Evolutionary conservation across 2,888 invertebrate genomes (phyloP).

Genomic region (Allygus modestus): DNA sequence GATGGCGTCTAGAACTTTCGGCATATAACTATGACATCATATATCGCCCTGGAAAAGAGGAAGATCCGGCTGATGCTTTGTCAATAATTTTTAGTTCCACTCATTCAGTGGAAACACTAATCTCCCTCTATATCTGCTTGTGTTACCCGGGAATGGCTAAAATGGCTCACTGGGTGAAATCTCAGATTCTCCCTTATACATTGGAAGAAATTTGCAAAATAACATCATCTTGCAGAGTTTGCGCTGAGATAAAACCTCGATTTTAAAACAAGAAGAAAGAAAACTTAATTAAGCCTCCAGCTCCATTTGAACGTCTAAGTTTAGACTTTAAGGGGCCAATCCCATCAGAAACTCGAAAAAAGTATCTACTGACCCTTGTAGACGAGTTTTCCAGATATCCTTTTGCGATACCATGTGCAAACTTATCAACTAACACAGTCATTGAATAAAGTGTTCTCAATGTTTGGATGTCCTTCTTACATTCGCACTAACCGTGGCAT

Average conservation of each 20-base stretch:
- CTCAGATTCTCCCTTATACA: conserved; percentile 64
- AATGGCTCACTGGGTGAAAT: conserved; percentile 66
- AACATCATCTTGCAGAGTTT: conserved; percentile 64
- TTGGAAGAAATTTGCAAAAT: conserved; percentile 66
- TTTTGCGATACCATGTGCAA: conserved; percentile 56
- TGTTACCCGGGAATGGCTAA: conserved; percentile 66
- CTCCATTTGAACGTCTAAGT: conserved; percentile 36
- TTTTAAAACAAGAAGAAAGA: conserved; percentile 58
- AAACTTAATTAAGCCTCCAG: conserved; percentile 19
- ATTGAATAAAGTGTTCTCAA: too few species aligned
- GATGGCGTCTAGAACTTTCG: conserved; percentile 59
- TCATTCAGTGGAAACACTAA: neutral
- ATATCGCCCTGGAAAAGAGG: neutral
- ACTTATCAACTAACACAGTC: conserved; percentile 10
- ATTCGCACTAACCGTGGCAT: neutral
- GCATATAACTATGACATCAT: conserved; percentile 29
- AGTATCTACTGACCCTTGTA: conserved; percentile 63
- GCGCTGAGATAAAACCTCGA: conserved; percentile 66
- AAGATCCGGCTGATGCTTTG: neutral
- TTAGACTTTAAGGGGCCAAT: conserved; percentile 64
- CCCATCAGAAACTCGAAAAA: conserved; percentile 34
- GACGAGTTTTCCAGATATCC: conserved; percentile 66
- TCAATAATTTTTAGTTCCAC: neutral
- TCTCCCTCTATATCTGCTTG: conserved; percentile 60
- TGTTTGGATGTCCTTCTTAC: too few species aligned